phyloP scores from a whole-genome alignment of 2,113 vertebrate genomes.

The Loxodonta africana region DNA sequence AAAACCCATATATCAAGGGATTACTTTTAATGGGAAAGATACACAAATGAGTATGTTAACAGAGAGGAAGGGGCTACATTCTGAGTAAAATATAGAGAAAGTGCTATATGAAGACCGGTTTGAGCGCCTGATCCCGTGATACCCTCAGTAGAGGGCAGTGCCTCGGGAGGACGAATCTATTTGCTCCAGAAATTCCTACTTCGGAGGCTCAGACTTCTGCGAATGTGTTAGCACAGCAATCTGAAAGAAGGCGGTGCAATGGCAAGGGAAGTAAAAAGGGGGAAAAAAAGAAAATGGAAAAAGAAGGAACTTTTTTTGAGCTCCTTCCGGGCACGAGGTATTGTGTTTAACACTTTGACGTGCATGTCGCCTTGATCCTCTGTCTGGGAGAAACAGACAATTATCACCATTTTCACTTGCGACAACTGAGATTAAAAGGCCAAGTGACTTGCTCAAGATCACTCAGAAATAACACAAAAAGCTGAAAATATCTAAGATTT shows the following conservation, averaged over 20 bases:
- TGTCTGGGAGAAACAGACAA: not conserved
- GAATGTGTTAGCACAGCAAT: not conserved
- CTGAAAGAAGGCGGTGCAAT: not conserved
- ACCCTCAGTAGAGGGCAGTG: not conserved
- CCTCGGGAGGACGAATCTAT: not conserved
- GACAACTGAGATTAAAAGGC: not conserved
- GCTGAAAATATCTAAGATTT: not conserved
- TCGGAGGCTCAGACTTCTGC: not conserved
- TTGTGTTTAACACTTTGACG: not conserved
- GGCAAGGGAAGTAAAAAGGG: not conserved
- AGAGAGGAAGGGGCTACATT: not conserved
- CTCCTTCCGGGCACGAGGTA: not conserved
- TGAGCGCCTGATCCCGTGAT: not conserved
- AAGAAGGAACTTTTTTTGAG: not conserved
- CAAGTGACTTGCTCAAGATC: not conserved
- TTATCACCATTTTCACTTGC: not conserved
- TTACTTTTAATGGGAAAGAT: not conserved
- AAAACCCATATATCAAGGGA: not conserved
- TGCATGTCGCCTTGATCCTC: not conserved
- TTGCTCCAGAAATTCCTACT: not conserved
- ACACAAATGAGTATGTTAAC: not conserved
- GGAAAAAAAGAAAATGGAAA: accelerated
- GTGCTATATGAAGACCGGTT: not conserved
- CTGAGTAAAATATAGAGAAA: not conserved
- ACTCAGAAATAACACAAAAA: not conserved